A percentile compares a stretch with the other conserved stretches of the same genome.
These are phyloP conservation scores for Saccostrea echinata DNA, from an alignment of 1,140 invertebrate genomes.

Conservation along the genomic window DNA sequence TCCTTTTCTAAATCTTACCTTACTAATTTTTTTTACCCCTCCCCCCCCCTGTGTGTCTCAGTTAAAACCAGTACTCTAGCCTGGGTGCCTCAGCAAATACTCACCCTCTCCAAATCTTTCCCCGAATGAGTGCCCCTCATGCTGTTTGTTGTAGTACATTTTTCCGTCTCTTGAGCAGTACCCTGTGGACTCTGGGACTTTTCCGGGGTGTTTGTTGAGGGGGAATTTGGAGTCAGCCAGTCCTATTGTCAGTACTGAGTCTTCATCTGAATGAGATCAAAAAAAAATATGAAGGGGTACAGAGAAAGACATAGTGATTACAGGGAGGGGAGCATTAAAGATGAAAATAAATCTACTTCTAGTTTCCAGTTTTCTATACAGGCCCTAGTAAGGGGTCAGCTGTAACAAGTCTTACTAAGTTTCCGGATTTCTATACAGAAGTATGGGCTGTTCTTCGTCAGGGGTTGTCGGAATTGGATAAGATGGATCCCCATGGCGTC, in stretches of 20 bases:
- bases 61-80: too few relatives aligned
- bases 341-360: too few relatives aligned
- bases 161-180: conserved; percentile 75
- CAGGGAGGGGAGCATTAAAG: not conserved
- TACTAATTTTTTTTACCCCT: too few relatives aligned
- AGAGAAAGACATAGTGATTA: not conserved
- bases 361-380: conserved; percentile 67
- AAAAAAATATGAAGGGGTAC: not conserved
- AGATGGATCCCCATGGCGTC: conserved; percentile 72
- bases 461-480: conserved; percentile 73
- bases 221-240: conserved; percentile 69
- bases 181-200: conserved; percentile 70
- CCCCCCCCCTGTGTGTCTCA: too few relatives aligned
- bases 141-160: conserved; percentile 71
- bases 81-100: not conserved
- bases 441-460: conserved; percentile 68
- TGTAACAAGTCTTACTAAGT: conserved; percentile 71
- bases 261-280: conserved; percentile 68
- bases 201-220: conserved; percentile 73
- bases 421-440: conserved; percentile 72
- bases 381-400: not conserved
- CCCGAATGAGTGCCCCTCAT: conserved; percentile 71
- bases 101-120: conserved; percentile 73
- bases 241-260: conserved; percentile 75
- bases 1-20: too few relatives aligned